A percentile compares a stretch with the other conserved stretches of the same genome.
Evolutionary conservation across 2,113 vertebrate species (phyloP).

Genomic region (Porphyrio hochstetteri): DNA sequence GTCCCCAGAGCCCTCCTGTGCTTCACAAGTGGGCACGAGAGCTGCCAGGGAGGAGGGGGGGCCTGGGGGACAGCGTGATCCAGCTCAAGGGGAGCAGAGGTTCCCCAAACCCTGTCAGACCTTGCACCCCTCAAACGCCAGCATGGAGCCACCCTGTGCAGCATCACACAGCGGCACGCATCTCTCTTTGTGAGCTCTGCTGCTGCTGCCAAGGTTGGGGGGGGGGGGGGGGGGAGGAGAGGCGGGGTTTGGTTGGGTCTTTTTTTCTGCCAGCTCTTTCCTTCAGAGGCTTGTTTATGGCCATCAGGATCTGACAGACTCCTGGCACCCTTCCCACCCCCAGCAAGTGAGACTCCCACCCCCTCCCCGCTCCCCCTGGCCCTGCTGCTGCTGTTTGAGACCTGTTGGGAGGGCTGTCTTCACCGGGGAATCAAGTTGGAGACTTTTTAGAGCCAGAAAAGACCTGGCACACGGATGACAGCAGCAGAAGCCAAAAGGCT

Average conservation of each 20-base stretch:
- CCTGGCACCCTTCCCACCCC: background rate
- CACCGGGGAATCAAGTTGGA: background rate
- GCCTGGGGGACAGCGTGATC: background rate
- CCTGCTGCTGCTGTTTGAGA: background rate
- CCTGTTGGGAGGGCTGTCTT: background rate
- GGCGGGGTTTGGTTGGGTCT: too few species aligned
- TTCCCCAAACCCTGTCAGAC: background rate
- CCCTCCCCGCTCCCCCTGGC: background rate
- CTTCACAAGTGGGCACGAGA: background rate
- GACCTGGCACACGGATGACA: constrained; percentile 28
- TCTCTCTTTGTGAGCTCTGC: background rate
- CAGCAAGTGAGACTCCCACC: background rate
- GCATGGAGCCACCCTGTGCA: rapidly evolving
- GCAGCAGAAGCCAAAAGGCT: constrained; percentile 61
- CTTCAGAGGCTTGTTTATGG: constrained; percentile 15
- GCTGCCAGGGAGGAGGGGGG: background rate
- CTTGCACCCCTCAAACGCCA: background rate
- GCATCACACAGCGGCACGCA: rapidly evolving
- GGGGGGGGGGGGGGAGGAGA: too few species aligned
- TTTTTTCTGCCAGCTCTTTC: background rate
- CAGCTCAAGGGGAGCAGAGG: background rate
- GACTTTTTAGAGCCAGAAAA: constrained; percentile 26
- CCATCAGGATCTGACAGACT: background rate
- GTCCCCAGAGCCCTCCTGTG: background rate
- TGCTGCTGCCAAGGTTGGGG: background rate